Base-by-base conservation (phyloP, 1,140 invertebrate genomes). In the Odontomachus brunneus region DNA sequence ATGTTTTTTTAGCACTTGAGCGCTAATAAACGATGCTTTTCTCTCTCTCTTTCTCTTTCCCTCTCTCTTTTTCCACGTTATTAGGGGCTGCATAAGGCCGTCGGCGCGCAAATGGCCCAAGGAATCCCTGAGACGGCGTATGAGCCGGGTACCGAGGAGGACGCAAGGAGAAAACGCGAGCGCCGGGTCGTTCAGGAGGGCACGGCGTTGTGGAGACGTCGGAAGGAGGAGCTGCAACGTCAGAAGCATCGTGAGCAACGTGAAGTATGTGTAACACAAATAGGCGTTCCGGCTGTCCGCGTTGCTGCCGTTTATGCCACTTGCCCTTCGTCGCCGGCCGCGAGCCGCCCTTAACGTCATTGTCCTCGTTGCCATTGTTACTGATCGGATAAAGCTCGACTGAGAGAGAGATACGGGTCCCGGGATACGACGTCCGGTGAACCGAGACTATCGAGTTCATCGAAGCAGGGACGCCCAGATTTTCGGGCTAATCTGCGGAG, bases 181-280 rank as follows among this genome's bases (percentile, higher is more conserved):
- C 88, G 88, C 3, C 89, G 89, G 19, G 65, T 91, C 26, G 91
- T 91, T 82, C 89, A 91, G 83, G 92, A 93, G 69, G 93, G 92
- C 24, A 89, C 89, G 19, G 86, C 82, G 48, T 75, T 93, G 69
- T 92, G 92, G 92, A 91, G 84, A 65, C 89, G 82, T 15, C 90
- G 87, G 82, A 92, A 93, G 90, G 92, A 92, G 90, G 90, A 93
- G 91, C 74, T 91, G 29, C 88, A 84, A 87, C 91, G 91, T 90
- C 92, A 93, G 81, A 94, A 93, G 78, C 92, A 91, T 84, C 90
- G 88, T n/a, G 93, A 93, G 83, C 93, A 94, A 75, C 88, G 82
- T 84, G 90, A 94, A 90, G 93, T 94, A 93, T 90, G 90, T 90
- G 85, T 86, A 44, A 44, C 81, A 86, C 81, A 85, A 88, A 88